These are phyloP conservation scores for Elmis aenea DNA, from an alignment of 2,888 invertebrate genomes.

Conservation along the genomic window DNA sequence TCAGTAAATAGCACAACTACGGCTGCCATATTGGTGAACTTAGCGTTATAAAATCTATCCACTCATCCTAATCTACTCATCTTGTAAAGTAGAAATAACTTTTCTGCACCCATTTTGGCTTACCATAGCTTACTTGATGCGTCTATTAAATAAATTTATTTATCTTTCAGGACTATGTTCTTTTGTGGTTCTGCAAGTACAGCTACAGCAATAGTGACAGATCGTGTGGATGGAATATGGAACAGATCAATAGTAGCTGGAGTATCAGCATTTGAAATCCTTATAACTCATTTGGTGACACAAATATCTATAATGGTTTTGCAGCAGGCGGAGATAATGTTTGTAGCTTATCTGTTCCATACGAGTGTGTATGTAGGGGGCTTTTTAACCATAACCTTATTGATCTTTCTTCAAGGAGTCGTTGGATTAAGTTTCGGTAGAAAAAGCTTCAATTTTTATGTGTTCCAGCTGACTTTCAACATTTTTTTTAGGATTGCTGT, in stretches of 20 bases:
- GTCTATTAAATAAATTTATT: no score
- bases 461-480: no score
- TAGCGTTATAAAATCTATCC: no score
- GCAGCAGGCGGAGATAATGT: conserved; percentile 60
- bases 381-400: conserved; percentile 52
- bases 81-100: no score
- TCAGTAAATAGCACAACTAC: no score
- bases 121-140: no score
- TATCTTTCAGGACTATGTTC: conserved; percentile 67
- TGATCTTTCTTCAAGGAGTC: conserved; percentile 69
- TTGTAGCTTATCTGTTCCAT: conserved; percentile 58
- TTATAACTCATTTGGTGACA: conserved; percentile 72
- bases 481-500: conserved; percentile 72
- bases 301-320: conserved; percentile 69
- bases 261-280: conserved; percentile 73
- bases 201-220: conserved; percentile 74
- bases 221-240: conserved; percentile 80
- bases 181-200: conserved; percentile 82
- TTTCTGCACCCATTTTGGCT: no score
- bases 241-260: conserved; percentile 83
- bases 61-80: no score
- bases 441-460: no score
- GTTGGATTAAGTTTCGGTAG: conserved; percentile 82
- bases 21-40: no score
- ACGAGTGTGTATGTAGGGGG: conserved; percentile 60